Conservation (phyloP, 2,797 vertebrate species). For the Fratercula arctica region DNA sequence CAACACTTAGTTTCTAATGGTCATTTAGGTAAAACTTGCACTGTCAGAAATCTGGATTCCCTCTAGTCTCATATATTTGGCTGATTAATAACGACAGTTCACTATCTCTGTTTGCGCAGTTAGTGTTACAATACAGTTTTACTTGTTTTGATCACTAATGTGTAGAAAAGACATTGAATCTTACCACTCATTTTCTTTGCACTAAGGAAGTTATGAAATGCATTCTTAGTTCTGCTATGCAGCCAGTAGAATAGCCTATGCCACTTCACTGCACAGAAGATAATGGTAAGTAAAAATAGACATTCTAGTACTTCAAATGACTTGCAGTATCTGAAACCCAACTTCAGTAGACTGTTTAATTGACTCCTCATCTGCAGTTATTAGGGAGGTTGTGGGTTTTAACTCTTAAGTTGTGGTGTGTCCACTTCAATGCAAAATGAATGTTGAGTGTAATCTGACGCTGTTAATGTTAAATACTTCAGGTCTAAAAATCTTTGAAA, state of each 20-base stretch:
- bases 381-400: neutral
- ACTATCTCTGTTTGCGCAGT: neutral
- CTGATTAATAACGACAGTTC: neutral
- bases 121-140: neutral
- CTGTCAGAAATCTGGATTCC: neutral
- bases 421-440: neutral
- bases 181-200: neutral
- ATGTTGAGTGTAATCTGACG: neutral
- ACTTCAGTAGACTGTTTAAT: neutral
- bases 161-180: neutral
- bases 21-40: neutral
- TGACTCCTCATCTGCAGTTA: neutral
- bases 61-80: neutral
- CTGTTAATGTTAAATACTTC: neutral
- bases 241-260: neutral
- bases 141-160: neutral
- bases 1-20: neutral
- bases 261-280: neutral
- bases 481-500: neutral
- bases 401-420: neutral
- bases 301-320: neutral
- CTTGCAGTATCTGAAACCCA: neutral
- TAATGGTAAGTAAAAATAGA: constrained; percentile 41
- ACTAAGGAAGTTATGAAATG: neutral
- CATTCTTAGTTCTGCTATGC: neutral